A percentile compares a stretch with the other conserved stretches of the same genome.
Conservation (phyloP, 1,140 invertebrate genomes). For the Drosophila ohnishii region DNA sequence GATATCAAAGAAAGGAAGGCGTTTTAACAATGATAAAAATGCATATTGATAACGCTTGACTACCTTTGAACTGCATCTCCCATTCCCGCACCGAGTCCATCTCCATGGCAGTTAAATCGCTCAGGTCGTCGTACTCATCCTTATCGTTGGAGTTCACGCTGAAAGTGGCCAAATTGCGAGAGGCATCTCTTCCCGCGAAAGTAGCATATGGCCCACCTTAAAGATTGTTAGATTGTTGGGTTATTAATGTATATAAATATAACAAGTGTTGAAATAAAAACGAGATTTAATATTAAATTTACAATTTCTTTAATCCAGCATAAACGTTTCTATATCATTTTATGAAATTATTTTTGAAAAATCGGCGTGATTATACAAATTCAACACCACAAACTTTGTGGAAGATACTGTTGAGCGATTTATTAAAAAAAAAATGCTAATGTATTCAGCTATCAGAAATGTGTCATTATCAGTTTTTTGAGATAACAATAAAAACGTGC, state of each 20-base stretch:
- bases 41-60: not conserved
- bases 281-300: not conserved
- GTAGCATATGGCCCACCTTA: conserved; percentile 94
- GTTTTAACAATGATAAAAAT: not conserved
- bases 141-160: conserved; percentile 91
- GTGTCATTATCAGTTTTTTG: not conserved
- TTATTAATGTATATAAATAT: not conserved
- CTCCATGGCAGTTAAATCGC: conserved; percentile 93
- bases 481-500: conserved; percentile 5
- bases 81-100: conserved; percentile 96
- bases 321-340: not conserved
- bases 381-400: too few species aligned
- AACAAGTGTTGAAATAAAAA: not conserved
- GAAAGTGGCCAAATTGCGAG: conserved; percentile 96
- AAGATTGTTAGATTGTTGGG: not conserved
- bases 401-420: not conserved
- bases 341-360: not conserved
- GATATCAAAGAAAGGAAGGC: not conserved
- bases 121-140: conserved; percentile 97
- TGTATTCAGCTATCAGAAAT: not conserved
- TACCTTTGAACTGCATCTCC: conserved; percentile 96
- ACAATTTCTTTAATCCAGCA: not conserved
- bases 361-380: not conserved
- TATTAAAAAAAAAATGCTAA: not conserved
- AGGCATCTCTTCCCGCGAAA: conserved; percentile 98